A percentile compares a stretch with the other conserved stretches of the same genome.
Conservation (phyloP, 2,888 invertebrate genomes). For the Cryptosula pallasiana region DNA sequence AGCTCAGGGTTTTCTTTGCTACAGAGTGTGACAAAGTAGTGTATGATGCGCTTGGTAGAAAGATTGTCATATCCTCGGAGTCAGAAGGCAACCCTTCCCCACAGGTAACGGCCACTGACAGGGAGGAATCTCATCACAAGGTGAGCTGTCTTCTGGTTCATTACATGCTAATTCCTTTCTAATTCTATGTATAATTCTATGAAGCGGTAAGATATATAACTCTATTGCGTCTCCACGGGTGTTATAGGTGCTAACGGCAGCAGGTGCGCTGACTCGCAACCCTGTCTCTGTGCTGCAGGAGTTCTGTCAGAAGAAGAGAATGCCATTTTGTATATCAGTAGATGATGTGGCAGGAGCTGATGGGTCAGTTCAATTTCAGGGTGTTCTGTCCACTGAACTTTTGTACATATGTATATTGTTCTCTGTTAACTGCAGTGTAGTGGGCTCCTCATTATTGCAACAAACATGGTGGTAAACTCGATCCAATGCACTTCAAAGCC, state of each 20-base stretch:
- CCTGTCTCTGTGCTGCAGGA: slow-evolving; percentile 34
- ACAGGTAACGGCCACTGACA: slow-evolving; percentile 17
- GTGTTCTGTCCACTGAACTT: too few species aligned
- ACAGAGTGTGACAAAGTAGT: slow-evolving; percentile 31
- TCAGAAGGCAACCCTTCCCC: slow-evolving; percentile 18
- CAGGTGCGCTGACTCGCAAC: slow-evolving; percentile 29
- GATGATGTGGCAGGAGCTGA: slow-evolving; percentile 34
- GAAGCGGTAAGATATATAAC: too few species aligned
- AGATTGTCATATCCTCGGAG: slow-evolving; percentile 26
- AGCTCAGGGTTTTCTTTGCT: not conserved
- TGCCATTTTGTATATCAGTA: slow-evolving; percentile 33
- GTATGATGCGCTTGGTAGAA: slow-evolving; percentile 33
- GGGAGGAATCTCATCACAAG: slow-evolving; percentile 9
- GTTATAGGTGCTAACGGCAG: slow-evolving; percentile 12
- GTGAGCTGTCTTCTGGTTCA: not conserved
- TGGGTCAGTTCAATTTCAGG: slow-evolving; percentile 36
- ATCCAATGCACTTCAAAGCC: too few species aligned
- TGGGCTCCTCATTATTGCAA: too few species aligned
- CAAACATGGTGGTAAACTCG: too few species aligned
- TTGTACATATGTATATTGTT: too few species aligned
- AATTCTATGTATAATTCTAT: not conserved
- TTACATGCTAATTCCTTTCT: not conserved
- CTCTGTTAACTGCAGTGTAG: too few species aligned
- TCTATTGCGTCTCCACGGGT: not conserved
- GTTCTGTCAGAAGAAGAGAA: slow-evolving; percentile 32